Evolutionary conservation across 1,140 invertebrate species (phyloP), one percentile per base, ranked within the genome.

Genomic region (Ridgeia piscesae): DNA sequence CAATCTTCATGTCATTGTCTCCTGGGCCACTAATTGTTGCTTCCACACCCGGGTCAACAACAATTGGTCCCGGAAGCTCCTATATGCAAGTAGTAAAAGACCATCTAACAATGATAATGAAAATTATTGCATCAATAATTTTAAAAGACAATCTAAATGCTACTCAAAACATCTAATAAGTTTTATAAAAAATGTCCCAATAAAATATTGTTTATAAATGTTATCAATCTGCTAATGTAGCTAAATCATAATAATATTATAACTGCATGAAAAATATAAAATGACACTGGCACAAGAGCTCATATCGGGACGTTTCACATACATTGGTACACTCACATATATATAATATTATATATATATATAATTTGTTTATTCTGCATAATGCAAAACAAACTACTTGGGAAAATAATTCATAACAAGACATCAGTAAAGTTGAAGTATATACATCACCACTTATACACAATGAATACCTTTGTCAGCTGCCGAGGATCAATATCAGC

Each of bases 1-100:
- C 98, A 95, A 98, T 98, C 94, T 97, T 97, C 97, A 98, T 97
- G 93, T 97, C 96, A 91, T 97, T 96, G 92, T 96, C 95, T 91
- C 92, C 91, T 21, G n/a, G 0, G 33, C 95, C 90, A 27, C 27
- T 77, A 2, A 21, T 14, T 77, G 58, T 77, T 77, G 58, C 27
- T 77, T 21, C 58, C 27, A 77, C 11, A 21, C 58, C 58, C 4
- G 58, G 58, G 27, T 77, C 58, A 9, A 77, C 14, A 4, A 77
- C 58, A 4, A 77, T 21, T 4, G 58, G 58, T 4, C 58, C 58
- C 14, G 58, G 58, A 9, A 77, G 27, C 4, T 77, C 58, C 58
- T 77, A 31, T 21, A 77, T 21, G 27, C 58, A 77, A 27, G 27
- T 21, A 77, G 58, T 21, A 77, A 77, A 77, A 77, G 58, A 17